Conservation (phyloP, 2,113 vertebrate species). For the Chlamydotis undulata region DNA sequence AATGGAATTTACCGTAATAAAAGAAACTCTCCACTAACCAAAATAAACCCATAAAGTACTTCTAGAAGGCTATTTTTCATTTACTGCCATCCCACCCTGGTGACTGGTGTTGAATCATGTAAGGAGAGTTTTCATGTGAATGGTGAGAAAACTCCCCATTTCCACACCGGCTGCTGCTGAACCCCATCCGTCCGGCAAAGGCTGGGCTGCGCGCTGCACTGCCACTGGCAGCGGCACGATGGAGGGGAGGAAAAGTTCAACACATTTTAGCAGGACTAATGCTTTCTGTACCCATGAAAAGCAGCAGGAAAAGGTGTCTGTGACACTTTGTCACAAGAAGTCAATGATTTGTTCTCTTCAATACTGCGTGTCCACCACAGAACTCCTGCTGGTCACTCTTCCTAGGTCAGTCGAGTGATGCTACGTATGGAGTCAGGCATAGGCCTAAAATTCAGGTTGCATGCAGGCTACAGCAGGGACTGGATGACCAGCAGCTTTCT, state of each 20-base stretch:
- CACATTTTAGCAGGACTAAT: not conserved
- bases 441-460: not conserved
- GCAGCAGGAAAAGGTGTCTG: not conserved
- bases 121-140: not conserved
- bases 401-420: accelerated
- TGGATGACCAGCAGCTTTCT: not conserved
- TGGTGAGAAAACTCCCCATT: not conserved
- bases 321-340: not conserved
- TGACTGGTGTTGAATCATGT: not conserved
- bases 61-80: not conserved
- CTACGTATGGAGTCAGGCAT: accelerated
- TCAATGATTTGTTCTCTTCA: not conserved
- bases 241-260: not conserved
- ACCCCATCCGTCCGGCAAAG: not conserved
- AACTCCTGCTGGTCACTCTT: not conserved
- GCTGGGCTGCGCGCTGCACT: not conserved
- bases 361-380: not conserved
- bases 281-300: not conserved
- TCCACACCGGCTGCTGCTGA: not conserved
- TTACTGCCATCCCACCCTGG: not conserved
- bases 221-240: not conserved
- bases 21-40: not conserved
- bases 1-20: not conserved
- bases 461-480: not conserved
- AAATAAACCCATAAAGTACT: not conserved